phyloP scores from a whole-genome alignment of 2,888 invertebrate species.

The Synergus gifuensis region DNA sequence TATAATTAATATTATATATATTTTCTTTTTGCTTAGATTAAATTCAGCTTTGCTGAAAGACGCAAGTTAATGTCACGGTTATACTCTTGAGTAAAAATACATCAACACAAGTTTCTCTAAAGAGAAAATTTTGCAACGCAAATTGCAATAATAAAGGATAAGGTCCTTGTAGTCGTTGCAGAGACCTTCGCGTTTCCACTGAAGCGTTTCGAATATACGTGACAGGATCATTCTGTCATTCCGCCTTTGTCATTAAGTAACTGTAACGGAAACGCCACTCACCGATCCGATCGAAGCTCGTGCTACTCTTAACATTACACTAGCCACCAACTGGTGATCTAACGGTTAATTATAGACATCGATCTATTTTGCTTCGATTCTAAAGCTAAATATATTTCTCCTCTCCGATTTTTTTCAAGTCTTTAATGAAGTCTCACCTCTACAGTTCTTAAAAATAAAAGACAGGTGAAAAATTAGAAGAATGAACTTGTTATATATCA shows the following conservation, averaged over 20 bases:
- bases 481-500: too few relatives aligned
- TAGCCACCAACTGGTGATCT: background rate
- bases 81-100: too few relatives aligned
- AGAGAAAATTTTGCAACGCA: background rate
- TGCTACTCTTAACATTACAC: background rate
- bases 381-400: background rate
- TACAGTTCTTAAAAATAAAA: background rate
- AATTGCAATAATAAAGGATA: background rate
- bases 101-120: background rate
- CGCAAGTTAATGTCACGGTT: too few relatives aligned
- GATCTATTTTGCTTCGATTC: background rate
- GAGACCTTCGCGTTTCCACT: constrained; percentile 4
- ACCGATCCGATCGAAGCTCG: background rate
- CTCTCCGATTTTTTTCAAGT: background rate
- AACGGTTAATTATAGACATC: background rate
- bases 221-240: constrained; percentile 6
- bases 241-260: constrained; percentile 5
- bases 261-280: constrained; percentile 9
- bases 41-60: too few relatives aligned
- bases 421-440: background rate
- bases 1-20: too few relatives aligned
- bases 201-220: background rate
- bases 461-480: background rate
- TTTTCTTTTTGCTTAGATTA: too few relatives aligned
- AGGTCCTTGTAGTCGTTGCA: background rate